Evolutionary conservation across 2,888 invertebrate species (phyloP).

Genomic region (Linnaemya vulpina): DNA sequence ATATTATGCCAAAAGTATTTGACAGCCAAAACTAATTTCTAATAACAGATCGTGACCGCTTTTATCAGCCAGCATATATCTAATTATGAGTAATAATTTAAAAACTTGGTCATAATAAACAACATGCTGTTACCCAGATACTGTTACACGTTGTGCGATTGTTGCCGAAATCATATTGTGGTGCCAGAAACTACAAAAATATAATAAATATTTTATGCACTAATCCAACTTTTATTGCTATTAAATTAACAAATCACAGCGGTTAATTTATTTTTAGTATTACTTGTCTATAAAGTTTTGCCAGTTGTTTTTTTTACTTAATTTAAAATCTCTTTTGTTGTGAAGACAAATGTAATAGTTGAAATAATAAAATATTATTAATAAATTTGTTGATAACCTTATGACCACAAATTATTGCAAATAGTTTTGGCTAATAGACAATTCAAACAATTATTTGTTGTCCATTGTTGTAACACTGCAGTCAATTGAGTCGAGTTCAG

Average conservation of each 20-base stretch:
- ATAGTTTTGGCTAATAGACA: slow-evolving; percentile 69
- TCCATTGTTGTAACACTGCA: slow-evolving; percentile 36
- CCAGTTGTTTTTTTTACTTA: not conserved
- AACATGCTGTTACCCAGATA: not conserved
- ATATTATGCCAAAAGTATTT: slow-evolving; percentile 13
- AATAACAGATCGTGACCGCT: slow-evolving; percentile 63
- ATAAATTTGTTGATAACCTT: slow-evolving; percentile 72
- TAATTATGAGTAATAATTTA: slow-evolving; percentile 69
- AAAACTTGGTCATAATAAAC: slow-evolving; percentile 54
- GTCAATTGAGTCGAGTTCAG: slow-evolving; percentile 26
- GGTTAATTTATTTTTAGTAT: slow-evolving; percentile 27
- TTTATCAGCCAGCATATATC: slow-evolving; percentile 67
- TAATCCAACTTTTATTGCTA: not conserved
- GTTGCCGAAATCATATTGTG: not conserved
- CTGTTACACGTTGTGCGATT: not conserved
- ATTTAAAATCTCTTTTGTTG: not conserved
- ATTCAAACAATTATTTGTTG: slow-evolving; percentile 63
- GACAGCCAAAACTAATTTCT: slow-evolving; percentile 64
- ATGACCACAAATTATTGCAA: slow-evolving; percentile 71
- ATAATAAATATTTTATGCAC: slow-evolving; percentile 43
- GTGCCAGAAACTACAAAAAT: not conserved
- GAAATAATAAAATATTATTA: slow-evolving; percentile 71
- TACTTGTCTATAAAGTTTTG: slow-evolving; percentile 19
- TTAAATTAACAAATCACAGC: slow-evolving; percentile 37
- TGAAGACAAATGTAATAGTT: slow-evolving; percentile 41